Conservation (phyloP, 2,113 vertebrate genomes). For the Catharus fuscescens region DNA sequence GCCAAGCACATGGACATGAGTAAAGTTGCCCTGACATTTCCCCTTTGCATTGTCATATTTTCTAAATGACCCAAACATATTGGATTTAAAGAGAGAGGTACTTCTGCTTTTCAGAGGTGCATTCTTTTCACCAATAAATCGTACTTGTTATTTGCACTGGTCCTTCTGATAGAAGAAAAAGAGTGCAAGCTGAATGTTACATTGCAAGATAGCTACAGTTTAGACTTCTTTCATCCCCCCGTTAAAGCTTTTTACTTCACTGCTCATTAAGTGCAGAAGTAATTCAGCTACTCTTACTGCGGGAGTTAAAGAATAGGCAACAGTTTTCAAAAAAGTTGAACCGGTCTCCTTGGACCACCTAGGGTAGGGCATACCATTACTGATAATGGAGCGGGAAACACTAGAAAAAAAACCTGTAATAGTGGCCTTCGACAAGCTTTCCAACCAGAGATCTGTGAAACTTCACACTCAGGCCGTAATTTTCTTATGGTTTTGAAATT, state of each 20-base stretch:
- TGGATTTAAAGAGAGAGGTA: background rate
- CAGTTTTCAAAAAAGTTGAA: background rate
- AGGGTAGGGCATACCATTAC: background rate
- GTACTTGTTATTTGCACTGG: background rate
- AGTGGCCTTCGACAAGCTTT: background rate
- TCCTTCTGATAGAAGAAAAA: background rate
- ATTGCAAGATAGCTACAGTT: background rate
- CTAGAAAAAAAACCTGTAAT: background rate
- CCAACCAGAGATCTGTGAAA: background rate
- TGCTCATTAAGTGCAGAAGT: background rate
- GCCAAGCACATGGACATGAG: background rate
- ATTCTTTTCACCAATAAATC: background rate
- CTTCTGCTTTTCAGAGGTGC: background rate
- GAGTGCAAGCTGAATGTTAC: background rate
- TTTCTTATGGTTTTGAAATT: background rate
- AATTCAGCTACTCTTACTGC: background rate
- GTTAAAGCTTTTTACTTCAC: background rate
- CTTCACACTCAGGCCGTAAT: background rate
- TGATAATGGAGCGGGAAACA: background rate
- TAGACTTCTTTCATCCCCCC: background rate
- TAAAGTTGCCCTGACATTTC: background rate
- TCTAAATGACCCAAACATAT: background rate
- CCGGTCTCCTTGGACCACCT: background rate
- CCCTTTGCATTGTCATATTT: background rate
- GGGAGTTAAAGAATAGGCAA: background rate